Evolutionary conservation across 2,113 vertebrate genomes (phyloP).

Genomic region (Numenius arquata): DNA sequence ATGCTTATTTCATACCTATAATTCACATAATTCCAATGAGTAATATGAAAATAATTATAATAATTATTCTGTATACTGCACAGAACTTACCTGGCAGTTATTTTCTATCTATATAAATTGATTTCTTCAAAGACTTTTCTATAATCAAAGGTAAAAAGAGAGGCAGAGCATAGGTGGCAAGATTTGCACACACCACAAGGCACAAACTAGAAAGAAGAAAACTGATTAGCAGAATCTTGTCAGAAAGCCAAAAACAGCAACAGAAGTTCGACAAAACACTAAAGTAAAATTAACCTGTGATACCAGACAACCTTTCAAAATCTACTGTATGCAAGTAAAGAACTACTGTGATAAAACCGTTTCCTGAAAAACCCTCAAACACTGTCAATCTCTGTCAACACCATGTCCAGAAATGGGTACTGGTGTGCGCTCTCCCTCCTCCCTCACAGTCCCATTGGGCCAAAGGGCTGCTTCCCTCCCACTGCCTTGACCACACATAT

Average conservation of each 20-base stretch:
- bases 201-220: background rate
- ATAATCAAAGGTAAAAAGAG: background rate
- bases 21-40: background rate
- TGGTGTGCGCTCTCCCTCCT: slow-evolving; percentile 15
- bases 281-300: slow-evolving; percentile 49
- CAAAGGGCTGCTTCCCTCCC: slow-evolving; percentile 30
- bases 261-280: slow-evolving; percentile 25
- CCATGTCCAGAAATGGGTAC: slow-evolving; percentile 30
- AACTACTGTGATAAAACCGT: slow-evolving; percentile 20
- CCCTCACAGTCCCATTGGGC: background rate
- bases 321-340: background rate
- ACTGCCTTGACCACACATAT: slow-evolving; percentile 57
- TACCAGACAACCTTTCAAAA: slow-evolving; percentile 14
- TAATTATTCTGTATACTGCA: background rate
- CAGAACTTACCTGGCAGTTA: background rate
- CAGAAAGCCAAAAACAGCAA: slow-evolving; percentile 47
- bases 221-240: slow-evolving; percentile 57
- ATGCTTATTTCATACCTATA: background rate
- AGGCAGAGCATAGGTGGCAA: background rate
- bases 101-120: background rate
- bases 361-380: slow-evolving; percentile 34
- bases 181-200: background rate
- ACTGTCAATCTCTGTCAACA: slow-evolving; percentile 65
- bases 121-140: background rate
- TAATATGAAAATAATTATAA: background rate